Evolutionary conservation across 1,140 invertebrate genomes (phyloP).

Genomic region (Drosophila subpulchrella): DNA sequence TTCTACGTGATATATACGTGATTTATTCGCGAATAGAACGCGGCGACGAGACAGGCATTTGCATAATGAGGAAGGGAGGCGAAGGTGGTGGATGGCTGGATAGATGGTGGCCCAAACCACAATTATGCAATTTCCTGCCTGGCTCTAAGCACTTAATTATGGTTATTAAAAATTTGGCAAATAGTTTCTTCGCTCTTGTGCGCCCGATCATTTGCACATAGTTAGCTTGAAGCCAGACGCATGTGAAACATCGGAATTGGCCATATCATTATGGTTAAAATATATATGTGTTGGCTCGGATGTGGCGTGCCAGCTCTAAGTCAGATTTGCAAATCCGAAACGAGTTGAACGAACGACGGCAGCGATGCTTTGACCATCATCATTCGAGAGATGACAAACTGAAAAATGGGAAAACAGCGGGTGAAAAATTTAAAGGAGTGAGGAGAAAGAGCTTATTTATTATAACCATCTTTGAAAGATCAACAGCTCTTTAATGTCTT

Average conservation of each 20-base stretch:
- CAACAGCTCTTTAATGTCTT: slow-evolving; percentile 11
- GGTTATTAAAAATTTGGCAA: slow-evolving; percentile 68
- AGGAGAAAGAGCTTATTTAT: background rate
- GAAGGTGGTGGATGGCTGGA: no score
- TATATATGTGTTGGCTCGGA: background rate
- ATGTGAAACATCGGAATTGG: slow-evolving; percentile 24
- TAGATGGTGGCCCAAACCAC: background rate
- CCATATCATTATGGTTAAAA: slow-evolving; percentile 28
- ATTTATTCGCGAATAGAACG: slow-evolving; percentile 14
- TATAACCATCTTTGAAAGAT: background rate
- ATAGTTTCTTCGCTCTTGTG: slow-evolving; percentile 26
- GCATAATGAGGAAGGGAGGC: slow-evolving; percentile 13
- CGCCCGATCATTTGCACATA: slow-evolving; percentile 46
- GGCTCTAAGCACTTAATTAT: slow-evolving; percentile 56
- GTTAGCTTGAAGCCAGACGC: slow-evolving; percentile 14
- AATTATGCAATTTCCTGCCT: slow-evolving; percentile 49
- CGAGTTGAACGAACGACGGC: slow-evolving; percentile 25
- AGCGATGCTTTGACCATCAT: slow-evolving; percentile 7
- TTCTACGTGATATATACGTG: slow-evolving; percentile 14
- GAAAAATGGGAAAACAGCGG: background rate
- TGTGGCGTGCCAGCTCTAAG: slow-evolving; percentile 20
- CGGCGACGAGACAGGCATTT: slow-evolving; percentile 7
- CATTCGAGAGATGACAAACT: slow-evolving; percentile 9
- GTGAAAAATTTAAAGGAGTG: background rate
- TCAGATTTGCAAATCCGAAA: slow-evolving; percentile 5